These are phyloP conservation scores for Vulpes vulpes DNA, from an alignment of 2,113 vertebrate genomes.

Conservation along the genomic window DNA sequence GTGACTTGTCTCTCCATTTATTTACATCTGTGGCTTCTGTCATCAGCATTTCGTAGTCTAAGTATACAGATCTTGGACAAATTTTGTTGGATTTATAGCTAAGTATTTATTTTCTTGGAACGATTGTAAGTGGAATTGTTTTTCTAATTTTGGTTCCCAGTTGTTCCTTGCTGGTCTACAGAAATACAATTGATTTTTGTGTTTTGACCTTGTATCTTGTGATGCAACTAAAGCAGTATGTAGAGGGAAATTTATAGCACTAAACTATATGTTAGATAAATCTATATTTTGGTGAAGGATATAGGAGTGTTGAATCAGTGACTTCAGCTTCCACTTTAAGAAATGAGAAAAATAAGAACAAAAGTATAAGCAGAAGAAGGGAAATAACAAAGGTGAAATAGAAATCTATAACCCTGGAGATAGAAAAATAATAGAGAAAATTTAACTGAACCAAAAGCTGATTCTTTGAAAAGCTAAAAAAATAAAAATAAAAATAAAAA, in stretches of 20 bases:
- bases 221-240: neutral
- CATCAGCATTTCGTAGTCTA: neutral
- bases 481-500: neutral
- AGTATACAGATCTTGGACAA: neutral
- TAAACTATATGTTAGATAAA: neutral
- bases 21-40: neutral
- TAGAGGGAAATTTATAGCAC: neutral
- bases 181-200: constrained; percentile 28
- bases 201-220: neutral
- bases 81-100: constrained; percentile 1
- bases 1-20: neutral
- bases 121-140: neutral
- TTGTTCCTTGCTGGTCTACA: neutral
- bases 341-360: neutral
- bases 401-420: neutral
- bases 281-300: no score
- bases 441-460: neutral
- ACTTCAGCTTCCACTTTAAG: neutral
- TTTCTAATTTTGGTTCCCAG: constrained; percentile 28
- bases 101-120: constrained; percentile 34
- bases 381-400: neutral
- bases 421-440: neutral
- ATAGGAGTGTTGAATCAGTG: neutral
- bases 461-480: neutral
- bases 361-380: constrained; percentile 15